phyloP scores from a whole-genome alignment of 92 coral and sea anemone genomes.

The Epizoanthus stellaris region DNA sequence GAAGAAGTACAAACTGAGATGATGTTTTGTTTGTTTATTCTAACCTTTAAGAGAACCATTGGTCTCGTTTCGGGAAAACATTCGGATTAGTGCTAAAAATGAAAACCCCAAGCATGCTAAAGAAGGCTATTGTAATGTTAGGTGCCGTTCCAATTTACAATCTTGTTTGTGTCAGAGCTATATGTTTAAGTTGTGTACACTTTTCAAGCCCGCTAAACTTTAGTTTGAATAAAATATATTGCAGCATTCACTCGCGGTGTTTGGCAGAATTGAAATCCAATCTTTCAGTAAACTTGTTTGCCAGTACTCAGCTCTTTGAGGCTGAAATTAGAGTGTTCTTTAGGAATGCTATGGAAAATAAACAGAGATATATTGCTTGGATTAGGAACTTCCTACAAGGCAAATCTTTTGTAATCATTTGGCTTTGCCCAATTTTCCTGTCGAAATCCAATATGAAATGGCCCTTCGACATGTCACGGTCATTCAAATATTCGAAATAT shows the following conservation, averaged over 20 bases:
- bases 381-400: constrained; percentile 51
- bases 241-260: not conserved
- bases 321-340: not conserved
- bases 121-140: not conserved
- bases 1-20: constrained; percentile 2
- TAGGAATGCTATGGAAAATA: constrained; percentile 18
- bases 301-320: not conserved
- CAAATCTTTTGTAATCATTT: constrained; percentile 61
- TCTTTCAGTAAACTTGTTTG: not conserved
- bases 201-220: constrained; percentile 14
- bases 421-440: constrained; percentile 59
- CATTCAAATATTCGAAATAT: constrained; percentile 12
- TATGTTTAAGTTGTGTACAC: not conserved
- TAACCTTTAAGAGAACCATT: not conserved
- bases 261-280: not conserved
- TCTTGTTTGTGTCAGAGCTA: not conserved
- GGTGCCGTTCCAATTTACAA: not conserved
- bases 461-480: constrained; percentile 12
- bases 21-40: constrained; percentile 8
- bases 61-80: constrained; percentile 11
- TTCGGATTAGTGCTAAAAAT: constrained; percentile 4
- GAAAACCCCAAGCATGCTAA: not conserved
- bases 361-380: constrained; percentile 20
- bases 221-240: not conserved
- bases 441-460: constrained; percentile 52